Conservation (phyloP, 2,888 invertebrate genomes). For the Oligia fasciuncula region DNA sequence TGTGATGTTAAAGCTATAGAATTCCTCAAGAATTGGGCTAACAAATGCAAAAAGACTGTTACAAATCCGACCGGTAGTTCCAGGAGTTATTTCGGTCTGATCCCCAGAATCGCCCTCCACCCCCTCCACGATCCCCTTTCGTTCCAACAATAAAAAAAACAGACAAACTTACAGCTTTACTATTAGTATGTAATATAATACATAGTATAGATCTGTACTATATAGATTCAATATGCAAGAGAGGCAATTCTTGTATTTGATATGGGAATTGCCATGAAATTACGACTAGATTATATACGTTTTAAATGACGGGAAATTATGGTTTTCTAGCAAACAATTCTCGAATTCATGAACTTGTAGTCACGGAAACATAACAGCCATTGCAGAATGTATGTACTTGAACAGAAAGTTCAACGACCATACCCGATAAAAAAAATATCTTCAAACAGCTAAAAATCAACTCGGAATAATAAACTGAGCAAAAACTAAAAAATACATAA, state of each 20-base stretch:
- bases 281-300: neutral
- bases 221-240: neutral
- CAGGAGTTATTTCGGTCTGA: neutral
- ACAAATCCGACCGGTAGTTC: neutral
- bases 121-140: neutral
- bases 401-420: neutral
- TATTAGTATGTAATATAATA: neutral
- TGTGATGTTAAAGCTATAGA: neutral
- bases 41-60: too few relatives aligned
- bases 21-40: neutral
- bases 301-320: neutral
- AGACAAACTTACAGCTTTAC: neutral
- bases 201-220: too few relatives aligned
- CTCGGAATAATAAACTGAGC: conserved; percentile 22
- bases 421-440: neutral
- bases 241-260: neutral
- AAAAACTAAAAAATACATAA: conserved; percentile 57
- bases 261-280: neutral
- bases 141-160: neutral
- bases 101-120: too few relatives aligned
- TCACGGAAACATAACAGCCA: neutral
- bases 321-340: neutral
- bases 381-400: neutral
- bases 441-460: conserved; percentile 21
- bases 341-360: neutral